Evolutionary conservation across 2,888 invertebrate species (phyloP).

Genomic region (Cerastis rubricosa): DNA sequence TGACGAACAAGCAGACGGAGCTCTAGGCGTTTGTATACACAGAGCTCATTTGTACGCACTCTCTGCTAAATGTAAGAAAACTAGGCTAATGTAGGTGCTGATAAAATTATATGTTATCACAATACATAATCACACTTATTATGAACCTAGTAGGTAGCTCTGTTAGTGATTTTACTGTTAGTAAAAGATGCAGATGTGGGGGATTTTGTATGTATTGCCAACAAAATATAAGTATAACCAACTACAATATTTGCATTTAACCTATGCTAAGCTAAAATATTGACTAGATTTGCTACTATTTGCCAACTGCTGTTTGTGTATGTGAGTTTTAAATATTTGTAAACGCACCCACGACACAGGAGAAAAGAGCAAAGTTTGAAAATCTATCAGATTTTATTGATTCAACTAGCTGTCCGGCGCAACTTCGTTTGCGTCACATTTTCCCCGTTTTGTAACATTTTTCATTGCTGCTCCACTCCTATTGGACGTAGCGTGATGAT

Average conservation of each 20-base stretch:
- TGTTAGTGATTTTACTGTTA: neutral
- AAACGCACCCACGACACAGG: too few species aligned
- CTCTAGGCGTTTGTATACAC: constrained; percentile 23
- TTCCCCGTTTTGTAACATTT: too few species aligned
- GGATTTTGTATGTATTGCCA: too few species aligned
- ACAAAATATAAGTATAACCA: too few species aligned
- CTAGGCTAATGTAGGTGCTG: neutral
- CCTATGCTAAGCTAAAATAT: neutral
- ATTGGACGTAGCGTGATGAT: too few species aligned
- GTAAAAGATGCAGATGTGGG: too few species aligned
- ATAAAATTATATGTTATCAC: constrained; percentile 6
- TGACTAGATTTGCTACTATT: neutral
- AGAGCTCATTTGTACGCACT: constrained; percentile 24
- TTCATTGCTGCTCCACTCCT: too few species aligned
- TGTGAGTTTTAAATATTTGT: neutral
- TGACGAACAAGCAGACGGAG: constrained; percentile 14
- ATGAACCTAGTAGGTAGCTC: neutral
- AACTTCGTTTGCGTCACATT: too few species aligned
- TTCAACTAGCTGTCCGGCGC: too few species aligned
- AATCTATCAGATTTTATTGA: neutral
- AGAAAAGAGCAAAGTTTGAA: too few species aligned
- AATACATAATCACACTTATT: neutral
- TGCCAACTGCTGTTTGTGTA: neutral
- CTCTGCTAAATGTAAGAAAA: constrained; percentile 23
- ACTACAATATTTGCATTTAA: too few species aligned